Evolutionary conservation across 2,113 vertebrate genomes (phyloP).

Genomic region (Scopus umbretta): DNA sequence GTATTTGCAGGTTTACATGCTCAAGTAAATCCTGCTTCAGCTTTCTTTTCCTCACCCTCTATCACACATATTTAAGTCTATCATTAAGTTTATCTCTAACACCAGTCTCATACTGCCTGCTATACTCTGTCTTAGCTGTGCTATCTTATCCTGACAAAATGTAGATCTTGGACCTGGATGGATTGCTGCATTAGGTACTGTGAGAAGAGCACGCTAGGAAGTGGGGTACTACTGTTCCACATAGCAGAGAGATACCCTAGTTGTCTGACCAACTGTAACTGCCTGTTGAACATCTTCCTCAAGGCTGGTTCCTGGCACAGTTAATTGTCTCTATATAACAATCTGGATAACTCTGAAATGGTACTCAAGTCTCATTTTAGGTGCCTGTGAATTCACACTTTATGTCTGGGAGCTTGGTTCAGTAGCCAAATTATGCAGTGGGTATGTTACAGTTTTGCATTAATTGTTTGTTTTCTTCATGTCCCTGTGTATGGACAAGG

Average conservation of each 20-base stretch:
- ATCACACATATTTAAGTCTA: background rate
- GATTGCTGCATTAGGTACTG: background rate
- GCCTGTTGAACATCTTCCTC: background rate
- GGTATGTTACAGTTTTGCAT: background rate
- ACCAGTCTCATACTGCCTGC: background rate
- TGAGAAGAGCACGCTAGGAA: background rate
- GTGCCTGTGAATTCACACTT: background rate
- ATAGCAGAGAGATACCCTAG: background rate
- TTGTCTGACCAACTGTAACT: background rate
- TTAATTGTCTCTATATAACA: background rate
- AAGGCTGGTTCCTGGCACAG: background rate
- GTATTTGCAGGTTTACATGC: background rate
- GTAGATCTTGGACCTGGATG: background rate
- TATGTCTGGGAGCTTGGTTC: background rate
- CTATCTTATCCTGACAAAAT: background rate
- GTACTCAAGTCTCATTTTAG: background rate
- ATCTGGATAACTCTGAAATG: background rate
- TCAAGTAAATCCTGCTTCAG: background rate
- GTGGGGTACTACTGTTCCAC: background rate
- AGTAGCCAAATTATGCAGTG: background rate
- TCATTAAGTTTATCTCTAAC: background rate
- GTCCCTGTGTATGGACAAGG: background rate
- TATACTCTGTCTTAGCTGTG: background rate
- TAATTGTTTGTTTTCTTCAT: background rate
- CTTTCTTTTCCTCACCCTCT: background rate